A percentile compares a stretch with the other conserved stretches of the same genome.
phyloP scores from a whole-genome alignment of 2,797 vertebrate species.

The Tamandua tetradactyla region DNA sequence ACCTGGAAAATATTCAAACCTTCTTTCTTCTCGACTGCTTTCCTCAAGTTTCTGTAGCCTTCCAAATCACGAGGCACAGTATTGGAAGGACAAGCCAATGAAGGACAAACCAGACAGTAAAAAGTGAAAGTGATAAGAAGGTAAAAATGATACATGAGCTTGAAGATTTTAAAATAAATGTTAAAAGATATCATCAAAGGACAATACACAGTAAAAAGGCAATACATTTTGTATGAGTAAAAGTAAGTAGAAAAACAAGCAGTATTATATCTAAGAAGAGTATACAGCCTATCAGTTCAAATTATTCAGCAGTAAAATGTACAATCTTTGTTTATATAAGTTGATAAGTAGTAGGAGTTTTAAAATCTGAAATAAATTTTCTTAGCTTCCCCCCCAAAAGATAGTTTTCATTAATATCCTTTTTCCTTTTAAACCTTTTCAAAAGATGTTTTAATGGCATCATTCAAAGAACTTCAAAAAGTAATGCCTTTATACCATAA shows the following conservation, averaged over 20 bases:
- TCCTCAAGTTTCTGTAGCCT: slow-evolving; percentile 95
- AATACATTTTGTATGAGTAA: slow-evolving; percentile 83
- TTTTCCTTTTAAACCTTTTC: slow-evolving; percentile 55
- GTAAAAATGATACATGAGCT: slow-evolving; percentile 87
- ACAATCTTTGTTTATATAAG: slow-evolving; percentile 35
- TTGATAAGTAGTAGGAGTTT: slow-evolving; percentile 20
- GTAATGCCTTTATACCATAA: slow-evolving; percentile 73
- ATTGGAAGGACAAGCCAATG: slow-evolving; percentile 91
- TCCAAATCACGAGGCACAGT: slow-evolving; percentile 89
- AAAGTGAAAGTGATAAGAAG: slow-evolving; percentile 87
- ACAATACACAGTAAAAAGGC: slow-evolving; percentile 85
- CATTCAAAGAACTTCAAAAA: slow-evolving; percentile 64
- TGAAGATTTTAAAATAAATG: slow-evolving; percentile 84
- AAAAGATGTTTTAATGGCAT: slow-evolving; percentile 41
- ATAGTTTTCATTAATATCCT: neutral
- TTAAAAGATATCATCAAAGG: slow-evolving; percentile 85
- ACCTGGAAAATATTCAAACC: slow-evolving; percentile 92
- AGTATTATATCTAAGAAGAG: slow-evolving; percentile 58
- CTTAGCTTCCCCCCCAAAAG: neutral
- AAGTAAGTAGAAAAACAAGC: slow-evolving; percentile 79
- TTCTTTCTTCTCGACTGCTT: slow-evolving; percentile 90
- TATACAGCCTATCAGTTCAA: slow-evolving; percentile 59
- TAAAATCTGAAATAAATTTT: slow-evolving; percentile 10
- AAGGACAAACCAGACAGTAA: slow-evolving; percentile 89
- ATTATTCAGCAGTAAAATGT: slow-evolving; percentile 56